A percentile compares a stretch with the other conserved stretches of the same genome.
Evolutionary conservation across 2,797 vertebrate species (phyloP).

Genomic region (Phrynocephalus vlangalii): DNA sequence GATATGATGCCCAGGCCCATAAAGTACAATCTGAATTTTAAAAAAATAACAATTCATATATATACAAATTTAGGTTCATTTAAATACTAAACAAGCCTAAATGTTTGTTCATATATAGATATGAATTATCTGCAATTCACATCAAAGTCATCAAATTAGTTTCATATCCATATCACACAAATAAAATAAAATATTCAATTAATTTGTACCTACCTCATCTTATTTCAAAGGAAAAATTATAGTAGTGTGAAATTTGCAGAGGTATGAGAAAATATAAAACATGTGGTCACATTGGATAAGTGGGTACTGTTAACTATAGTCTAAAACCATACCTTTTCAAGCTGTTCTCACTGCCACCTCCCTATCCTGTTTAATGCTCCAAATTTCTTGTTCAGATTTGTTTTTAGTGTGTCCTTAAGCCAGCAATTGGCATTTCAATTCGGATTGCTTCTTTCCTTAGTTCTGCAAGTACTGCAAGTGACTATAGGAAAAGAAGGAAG

Average conservation of each 20-base stretch:
- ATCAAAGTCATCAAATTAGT: background rate
- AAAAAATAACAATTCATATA: background rate
- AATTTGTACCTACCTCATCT: background rate
- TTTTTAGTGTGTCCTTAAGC: background rate
- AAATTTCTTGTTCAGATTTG: background rate
- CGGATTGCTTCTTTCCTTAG: conserved; percentile 58
- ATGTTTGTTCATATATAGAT: too few species aligned
- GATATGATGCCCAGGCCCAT: background rate
- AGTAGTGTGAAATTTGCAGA: background rate
- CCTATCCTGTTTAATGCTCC: background rate
- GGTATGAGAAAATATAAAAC: too few species aligned
- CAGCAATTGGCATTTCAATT: conserved; percentile 7
- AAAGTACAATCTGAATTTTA: background rate
- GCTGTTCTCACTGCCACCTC: too few species aligned
- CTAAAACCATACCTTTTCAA: too few species aligned
- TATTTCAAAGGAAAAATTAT: background rate
- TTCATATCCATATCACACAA: background rate
- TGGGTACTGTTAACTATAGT: too few species aligned
- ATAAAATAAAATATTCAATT: background rate
- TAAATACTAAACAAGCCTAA: background rate
- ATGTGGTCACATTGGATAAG: too few species aligned
- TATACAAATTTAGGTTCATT: background rate
- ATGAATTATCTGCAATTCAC: background rate
- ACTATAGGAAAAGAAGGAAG: conserved; percentile 97
- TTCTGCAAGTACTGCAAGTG: conserved; percentile 85